phyloP scores from a whole-genome alignment of 2,888 invertebrate genomes.

The Orchestes rusci region DNA sequence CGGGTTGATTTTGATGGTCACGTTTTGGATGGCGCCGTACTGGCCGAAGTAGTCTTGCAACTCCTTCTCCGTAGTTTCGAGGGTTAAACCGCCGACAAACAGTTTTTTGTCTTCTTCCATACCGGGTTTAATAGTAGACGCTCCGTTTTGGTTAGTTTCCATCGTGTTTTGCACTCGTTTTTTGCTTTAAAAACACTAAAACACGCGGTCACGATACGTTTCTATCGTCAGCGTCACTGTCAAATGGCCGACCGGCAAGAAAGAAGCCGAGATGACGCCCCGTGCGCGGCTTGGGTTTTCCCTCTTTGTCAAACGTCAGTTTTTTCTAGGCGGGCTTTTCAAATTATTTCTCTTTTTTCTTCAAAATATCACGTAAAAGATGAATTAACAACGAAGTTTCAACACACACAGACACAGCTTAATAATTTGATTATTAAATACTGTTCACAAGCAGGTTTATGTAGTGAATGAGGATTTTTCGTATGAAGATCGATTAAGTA shows the following conservation, averaged over 20 bases:
- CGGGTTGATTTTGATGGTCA: conserved; percentile 25
- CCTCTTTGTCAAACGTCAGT: conserved; percentile 1
- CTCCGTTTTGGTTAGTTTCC: conserved; percentile 20
- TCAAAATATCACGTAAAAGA: no score
- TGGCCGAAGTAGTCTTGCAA: conserved; percentile 23
- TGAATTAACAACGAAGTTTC: no score
- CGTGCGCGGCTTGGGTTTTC: conserved; percentile 21
- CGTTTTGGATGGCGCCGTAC: conserved; percentile 24
- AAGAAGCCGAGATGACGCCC: conserved; percentile 6
- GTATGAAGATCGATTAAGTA: no score
- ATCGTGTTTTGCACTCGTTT: conserved; percentile 13
- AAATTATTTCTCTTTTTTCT: no score
- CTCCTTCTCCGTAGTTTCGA: conserved; percentile 25
- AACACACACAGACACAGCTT: no score
- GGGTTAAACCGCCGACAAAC: conserved; percentile 24
- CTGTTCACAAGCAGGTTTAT: no score
- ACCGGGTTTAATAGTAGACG: conserved; percentile 15
- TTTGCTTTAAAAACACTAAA: conserved; percentile 15
- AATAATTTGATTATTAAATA: no score
- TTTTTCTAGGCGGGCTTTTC: no score
- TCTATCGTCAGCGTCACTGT: conserved; percentile 22
- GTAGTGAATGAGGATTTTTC: no score
- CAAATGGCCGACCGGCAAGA: conserved; percentile 21
- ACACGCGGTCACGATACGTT: conserved; percentile 19
- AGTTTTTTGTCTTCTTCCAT: conserved; percentile 24